Percentiles rank a stretch among this genome's conserved stretches.
These are phyloP conservation scores for Acanthurus tractus DNA, from an alignment of 2,797 vertebrate species.

Conservation along the genomic window DNA sequence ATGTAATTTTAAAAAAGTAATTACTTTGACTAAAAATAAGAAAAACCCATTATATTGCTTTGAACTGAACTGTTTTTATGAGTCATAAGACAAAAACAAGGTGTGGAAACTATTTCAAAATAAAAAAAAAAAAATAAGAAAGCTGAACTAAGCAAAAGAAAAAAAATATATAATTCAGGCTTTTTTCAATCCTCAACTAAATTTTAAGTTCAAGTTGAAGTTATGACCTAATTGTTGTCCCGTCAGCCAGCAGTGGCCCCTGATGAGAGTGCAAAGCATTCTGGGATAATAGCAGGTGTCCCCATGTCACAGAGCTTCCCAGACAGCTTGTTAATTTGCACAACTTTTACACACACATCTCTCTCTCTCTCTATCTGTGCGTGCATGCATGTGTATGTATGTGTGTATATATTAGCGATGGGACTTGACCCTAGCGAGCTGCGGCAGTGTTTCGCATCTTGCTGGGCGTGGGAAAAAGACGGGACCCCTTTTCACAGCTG, in stretches of 20 bases:
- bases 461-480: slow-evolving; percentile 96
- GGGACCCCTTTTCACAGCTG: slow-evolving; percentile 94
- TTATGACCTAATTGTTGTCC: slow-evolving; percentile 80
- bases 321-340: slow-evolving; percentile 89
- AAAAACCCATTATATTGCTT: background rate
- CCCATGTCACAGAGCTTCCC: slow-evolving; percentile 76
- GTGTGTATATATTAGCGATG: slow-evolving; percentile 90
- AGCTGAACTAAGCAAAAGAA: no score
- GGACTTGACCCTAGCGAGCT: slow-evolving; percentile 91
- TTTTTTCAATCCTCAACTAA: slow-evolving; percentile 36
- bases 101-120: background rate
- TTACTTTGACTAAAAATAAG: background rate
- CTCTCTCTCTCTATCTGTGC: slow-evolving; percentile 60
- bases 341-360: slow-evolving; percentile 77
- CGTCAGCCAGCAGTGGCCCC: slow-evolving; percentile 58
- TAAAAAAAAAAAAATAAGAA: background rate
- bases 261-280: slow-evolving; percentile 75
- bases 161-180: background rate
- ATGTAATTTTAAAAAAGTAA: background rate
- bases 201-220: slow-evolving; percentile 83
- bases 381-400: slow-evolving; percentile 74
- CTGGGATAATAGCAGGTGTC: slow-evolving; percentile 81
- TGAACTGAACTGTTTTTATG: background rate
- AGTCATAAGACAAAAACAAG: background rate
- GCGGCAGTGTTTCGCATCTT: slow-evolving; percentile 88